These are phyloP conservation scores for Myocastor coypus DNA, from an alignment of 2,113 vertebrate species.

Conservation along the genomic window DNA sequence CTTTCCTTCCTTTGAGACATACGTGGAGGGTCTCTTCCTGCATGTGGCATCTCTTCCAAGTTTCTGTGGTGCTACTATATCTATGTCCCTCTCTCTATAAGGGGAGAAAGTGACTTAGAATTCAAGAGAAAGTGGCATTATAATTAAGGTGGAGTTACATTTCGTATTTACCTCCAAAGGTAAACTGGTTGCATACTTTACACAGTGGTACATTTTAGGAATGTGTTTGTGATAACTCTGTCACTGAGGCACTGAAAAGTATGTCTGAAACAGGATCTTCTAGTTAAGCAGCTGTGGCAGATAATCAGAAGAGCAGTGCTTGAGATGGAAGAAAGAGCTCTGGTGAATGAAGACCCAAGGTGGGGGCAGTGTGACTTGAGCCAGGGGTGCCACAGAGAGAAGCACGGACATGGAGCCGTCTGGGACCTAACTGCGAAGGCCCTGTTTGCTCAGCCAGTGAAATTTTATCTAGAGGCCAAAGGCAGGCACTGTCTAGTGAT, in stretches of 20 bases:
- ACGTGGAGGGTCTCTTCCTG: not conserved
- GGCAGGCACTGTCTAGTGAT: not conserved
- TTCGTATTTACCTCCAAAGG: slow-evolving; percentile 27
- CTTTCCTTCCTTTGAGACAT: not conserved
- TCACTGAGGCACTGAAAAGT: not conserved
- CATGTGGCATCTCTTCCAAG: not conserved
- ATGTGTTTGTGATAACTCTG: not conserved
- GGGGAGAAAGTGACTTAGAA: not conserved
- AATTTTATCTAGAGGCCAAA: not conserved
- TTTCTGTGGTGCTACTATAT: not conserved
- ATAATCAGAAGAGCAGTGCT: not conserved
- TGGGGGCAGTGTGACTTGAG: not conserved
- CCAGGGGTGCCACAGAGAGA: not conserved
- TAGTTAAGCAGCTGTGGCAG: not conserved
- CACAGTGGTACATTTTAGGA: not conserved
- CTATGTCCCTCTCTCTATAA: not conserved
- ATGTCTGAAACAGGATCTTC: not conserved
- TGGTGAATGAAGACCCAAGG: not conserved
- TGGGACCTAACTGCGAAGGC: not conserved
- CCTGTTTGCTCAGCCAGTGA: not conserved
- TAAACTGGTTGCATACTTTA: not conserved
- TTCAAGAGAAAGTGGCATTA: not conserved
- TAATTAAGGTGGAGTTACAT: not conserved
- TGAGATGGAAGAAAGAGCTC: not conserved
- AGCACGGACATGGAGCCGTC: not conserved